Evolutionary conservation across 2,113 vertebrate genomes (phyloP).

Genomic region (Pan paniscus): DNA sequence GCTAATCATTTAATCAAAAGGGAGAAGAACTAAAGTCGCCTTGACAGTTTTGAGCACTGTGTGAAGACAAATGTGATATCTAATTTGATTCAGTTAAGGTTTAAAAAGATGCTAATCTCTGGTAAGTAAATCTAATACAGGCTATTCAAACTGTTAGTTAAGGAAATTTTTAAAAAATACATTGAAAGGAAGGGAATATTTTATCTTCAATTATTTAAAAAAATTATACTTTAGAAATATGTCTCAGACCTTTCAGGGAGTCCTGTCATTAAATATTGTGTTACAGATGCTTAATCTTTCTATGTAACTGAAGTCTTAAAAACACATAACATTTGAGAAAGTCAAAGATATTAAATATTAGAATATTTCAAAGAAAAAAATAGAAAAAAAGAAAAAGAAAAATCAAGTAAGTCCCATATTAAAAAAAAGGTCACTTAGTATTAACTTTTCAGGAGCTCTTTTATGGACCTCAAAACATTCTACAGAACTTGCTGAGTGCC

Average conservation of each 20-base stretch:
- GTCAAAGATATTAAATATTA: neutral
- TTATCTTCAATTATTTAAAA: neutral
- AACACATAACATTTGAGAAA: neutral
- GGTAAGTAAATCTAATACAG: neutral
- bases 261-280: neutral
- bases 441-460: slow-evolving; percentile 42
- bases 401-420: neutral
- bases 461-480: slow-evolving; percentile 17
- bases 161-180: neutral
- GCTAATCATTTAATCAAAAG: neutral
- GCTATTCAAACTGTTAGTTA: neutral
- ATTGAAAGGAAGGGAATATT: neutral
- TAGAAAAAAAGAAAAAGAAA: neutral
- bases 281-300: neutral
- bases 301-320: neutral
- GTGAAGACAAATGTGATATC: neutral
- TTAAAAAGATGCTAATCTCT: slow-evolving; percentile 14
- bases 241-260: neutral
- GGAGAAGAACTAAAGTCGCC: neutral
- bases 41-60: neutral
- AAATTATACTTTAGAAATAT: neutral
- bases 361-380: neutral
- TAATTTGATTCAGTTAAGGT: slow-evolving; percentile 7
- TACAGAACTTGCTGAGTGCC: neutral
- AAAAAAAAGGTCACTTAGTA: neutral